Percentiles rank a stretch among this genome's conserved stretches.
These are phyloP conservation scores for Malurus cyaneus DNA, from an alignment of 2,113 vertebrate species.

Conservation along the genomic window DNA sequence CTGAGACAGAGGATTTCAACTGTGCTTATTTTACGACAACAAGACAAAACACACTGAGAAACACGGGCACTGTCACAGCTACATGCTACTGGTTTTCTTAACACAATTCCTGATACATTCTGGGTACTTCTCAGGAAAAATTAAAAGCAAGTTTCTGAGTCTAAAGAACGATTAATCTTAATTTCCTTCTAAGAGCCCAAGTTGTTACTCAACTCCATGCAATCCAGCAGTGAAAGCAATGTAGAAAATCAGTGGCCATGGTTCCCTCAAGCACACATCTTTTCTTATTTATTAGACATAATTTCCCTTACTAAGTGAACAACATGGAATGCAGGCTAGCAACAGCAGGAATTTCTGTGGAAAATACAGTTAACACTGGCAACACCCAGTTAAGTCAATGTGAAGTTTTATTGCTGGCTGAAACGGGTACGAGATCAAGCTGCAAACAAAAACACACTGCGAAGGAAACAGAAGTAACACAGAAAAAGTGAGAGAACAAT, in stretches of 20 bases:
- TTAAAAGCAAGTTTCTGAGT: not conserved
- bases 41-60: not conserved
- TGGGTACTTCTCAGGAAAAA: not conserved
- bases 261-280: not conserved
- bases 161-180: not conserved
- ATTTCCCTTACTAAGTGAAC: slow-evolving; percentile 10
- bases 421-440: not conserved
- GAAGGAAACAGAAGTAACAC: slow-evolving; percentile 8
- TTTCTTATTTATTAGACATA: slow-evolving; percentile 20
- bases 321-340: not conserved
- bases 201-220: not conserved
- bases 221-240: not conserved
- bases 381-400: slow-evolving; percentile 17
- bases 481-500: slow-evolving; percentile 38
- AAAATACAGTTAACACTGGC: slow-evolving; percentile 29
- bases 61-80: not conserved
- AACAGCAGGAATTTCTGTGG: slow-evolving; percentile 14
- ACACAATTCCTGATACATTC: not conserved
- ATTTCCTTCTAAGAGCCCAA: not conserved
- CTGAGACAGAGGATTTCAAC: not conserved
- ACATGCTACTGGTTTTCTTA: not conserved
- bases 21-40: not conserved
- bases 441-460: not conserved
- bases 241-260: not conserved
- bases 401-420: not conserved